phyloP scores from a whole-genome alignment of 2,888 invertebrate genomes.

The Caenorhabditis becei region DNA sequence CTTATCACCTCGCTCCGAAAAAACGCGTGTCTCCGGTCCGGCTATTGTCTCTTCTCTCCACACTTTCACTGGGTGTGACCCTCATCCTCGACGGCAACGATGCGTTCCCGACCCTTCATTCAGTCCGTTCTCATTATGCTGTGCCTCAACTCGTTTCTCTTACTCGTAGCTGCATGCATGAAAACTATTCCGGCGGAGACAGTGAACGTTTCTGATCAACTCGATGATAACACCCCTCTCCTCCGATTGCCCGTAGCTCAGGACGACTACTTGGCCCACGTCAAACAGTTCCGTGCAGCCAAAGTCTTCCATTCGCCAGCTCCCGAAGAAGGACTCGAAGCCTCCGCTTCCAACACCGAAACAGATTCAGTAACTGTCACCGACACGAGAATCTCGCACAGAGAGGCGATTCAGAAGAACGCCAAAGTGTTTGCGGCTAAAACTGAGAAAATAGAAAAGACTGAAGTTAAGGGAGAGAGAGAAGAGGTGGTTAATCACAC shows the following conservation, averaged over 20 bases:
- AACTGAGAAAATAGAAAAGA: constrained; percentile 30
- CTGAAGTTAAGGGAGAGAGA: too few species aligned
- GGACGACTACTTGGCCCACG: constrained; percentile 41
- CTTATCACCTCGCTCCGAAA: constrained; percentile 36
- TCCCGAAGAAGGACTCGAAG: neutral
- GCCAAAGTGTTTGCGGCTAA: constrained; percentile 38
- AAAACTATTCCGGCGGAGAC: constrained; percentile 37
- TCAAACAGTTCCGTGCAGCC: constrained; percentile 50
- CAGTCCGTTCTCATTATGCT: constrained; percentile 47
- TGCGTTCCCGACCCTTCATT: constrained; percentile 36
- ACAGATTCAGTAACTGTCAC: neutral
- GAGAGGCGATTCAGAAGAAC: constrained; percentile 30
- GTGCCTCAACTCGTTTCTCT: constrained; percentile 42
- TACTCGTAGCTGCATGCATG: constrained; percentile 43
- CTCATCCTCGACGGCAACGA: constrained; percentile 38
- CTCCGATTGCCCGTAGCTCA: constrained; percentile 27
- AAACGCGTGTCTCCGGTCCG: constrained; percentile 24
- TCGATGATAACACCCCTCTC: constrained; percentile 28
- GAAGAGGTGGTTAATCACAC: constrained; percentile 5
- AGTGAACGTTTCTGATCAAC: neutral
- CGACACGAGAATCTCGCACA: constrained; percentile 11
- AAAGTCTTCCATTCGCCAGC: constrained; percentile 15
- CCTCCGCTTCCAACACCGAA: neutral
- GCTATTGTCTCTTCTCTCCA: constrained; percentile 29
- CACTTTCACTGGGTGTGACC: constrained; percentile 52